Conservation (phyloP, 1,140 invertebrate species). For the Campoletis sonorensis region DNA sequence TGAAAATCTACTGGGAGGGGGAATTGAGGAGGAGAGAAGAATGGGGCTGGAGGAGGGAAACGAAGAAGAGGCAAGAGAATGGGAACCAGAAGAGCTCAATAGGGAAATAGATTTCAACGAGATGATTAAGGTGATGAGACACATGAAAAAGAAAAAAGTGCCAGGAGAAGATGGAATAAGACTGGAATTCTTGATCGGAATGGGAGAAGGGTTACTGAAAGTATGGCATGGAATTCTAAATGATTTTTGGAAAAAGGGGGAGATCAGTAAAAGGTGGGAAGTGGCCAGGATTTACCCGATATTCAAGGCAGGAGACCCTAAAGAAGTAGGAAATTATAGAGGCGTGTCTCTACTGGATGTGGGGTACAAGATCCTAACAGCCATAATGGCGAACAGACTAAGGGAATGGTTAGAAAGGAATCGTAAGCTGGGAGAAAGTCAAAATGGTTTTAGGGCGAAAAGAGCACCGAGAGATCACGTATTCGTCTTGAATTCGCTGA, state of each 20-base stretch:
- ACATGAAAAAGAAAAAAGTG: slow-evolving; percentile 62
- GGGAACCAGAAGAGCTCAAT: neutral
- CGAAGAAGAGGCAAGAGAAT: too few species aligned
- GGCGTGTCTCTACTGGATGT: slow-evolving; percentile 7
- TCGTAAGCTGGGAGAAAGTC: slow-evolving; percentile 32
- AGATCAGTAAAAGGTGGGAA: slow-evolving; percentile 2
- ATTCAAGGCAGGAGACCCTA: slow-evolving; percentile 37
- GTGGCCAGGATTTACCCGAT: slow-evolving; percentile 38
- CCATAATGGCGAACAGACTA: slow-evolving; percentile 33
- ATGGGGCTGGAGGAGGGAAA: too few species aligned
- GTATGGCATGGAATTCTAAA: slow-evolving; percentile 21
- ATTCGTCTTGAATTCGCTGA: slow-evolving; percentile 32
- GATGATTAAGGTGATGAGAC: slow-evolving; percentile 48
- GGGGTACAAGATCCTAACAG: slow-evolving; percentile 28
- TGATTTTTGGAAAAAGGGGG: slow-evolving; percentile 15
- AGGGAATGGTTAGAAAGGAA: slow-evolving; percentile 27
- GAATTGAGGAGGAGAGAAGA: too few species aligned
- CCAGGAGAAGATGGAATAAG: slow-evolving; percentile 59
- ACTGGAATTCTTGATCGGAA: slow-evolving; percentile 57
- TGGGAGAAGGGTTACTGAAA: slow-evolving; percentile 36
- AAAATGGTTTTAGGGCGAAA: slow-evolving; percentile 32
- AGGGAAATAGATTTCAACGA: slow-evolving; percentile 51
- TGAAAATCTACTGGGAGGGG: too few species aligned
- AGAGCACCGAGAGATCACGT: slow-evolving; percentile 43
- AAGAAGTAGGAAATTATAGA: slow-evolving; percentile 18